phyloP scores from a whole-genome alignment of 2,888 invertebrate genomes.

The Chrysolina haemoptera region DNA sequence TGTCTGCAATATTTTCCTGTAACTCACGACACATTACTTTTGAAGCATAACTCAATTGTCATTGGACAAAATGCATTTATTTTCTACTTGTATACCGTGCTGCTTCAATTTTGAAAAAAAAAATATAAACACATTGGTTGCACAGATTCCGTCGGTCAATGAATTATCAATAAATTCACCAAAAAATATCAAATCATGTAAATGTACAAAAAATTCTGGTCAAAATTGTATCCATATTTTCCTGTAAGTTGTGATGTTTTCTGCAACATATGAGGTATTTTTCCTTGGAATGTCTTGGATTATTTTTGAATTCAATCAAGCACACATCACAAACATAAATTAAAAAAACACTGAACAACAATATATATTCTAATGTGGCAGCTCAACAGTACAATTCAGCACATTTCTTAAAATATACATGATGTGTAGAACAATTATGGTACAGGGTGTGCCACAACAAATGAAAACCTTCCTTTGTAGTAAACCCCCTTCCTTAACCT shows the following conservation, averaged over 20 bases:
- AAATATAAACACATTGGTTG: not conserved
- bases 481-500: not conserved
- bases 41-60: no score
- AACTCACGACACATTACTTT: no score
- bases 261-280: constrained; percentile 16
- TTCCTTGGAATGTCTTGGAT: constrained; percentile 14
- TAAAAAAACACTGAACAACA: constrained; percentile 1
- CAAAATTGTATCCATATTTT: not conserved
- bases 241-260: constrained; percentile 1
- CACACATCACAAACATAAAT: not conserved
- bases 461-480: not conserved
- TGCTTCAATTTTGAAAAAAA: not conserved
- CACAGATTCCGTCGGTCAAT: not conserved
- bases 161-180: not conserved
- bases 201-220: not conserved
- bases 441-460: not conserved
- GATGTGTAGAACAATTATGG: not conserved
- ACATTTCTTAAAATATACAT: not conserved
- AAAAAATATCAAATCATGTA: not conserved
- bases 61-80: not conserved
- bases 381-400: not conserved
- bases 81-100: not conserved
- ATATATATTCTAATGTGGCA: constrained; percentile 6
- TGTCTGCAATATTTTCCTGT: no score
- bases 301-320: constrained; percentile 5